Percentiles rank a stretch among this genome's conserved stretches.
These are phyloP conservation scores for Parnassius glacialis DNA, from an alignment of 2,888 invertebrate genomes.

Conservation along the genomic window DNA sequence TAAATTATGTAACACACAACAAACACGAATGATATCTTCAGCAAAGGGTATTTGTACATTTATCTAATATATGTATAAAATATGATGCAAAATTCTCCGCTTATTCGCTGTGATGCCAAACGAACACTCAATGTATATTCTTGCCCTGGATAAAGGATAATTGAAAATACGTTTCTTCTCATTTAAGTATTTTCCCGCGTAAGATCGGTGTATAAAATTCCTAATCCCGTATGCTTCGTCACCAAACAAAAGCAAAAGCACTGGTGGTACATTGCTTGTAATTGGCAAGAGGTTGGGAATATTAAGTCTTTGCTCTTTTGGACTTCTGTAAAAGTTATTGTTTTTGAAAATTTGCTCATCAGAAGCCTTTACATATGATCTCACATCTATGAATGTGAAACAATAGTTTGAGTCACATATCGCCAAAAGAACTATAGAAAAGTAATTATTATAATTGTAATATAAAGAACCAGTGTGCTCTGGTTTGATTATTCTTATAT, in stretches of 20 bases:
- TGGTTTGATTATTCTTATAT: no score
- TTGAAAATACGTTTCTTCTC: slow-evolving; percentile 27
- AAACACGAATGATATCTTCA: background rate
- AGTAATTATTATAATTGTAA: slow-evolving; percentile 10
- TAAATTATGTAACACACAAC: slow-evolving; percentile 24
- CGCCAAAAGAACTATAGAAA: slow-evolving; percentile 12
- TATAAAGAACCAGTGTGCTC: slow-evolving; percentile 3
- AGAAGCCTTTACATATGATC: no score
- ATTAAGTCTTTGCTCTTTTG: slow-evolving; percentile 3
- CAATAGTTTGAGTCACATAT: background rate
- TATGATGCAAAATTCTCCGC: slow-evolving; percentile 28
- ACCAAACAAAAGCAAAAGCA: slow-evolving; percentile 26
- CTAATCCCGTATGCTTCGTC: slow-evolving; percentile 31
- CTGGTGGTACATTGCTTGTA: slow-evolving; percentile 22
- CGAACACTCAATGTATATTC: slow-evolving; percentile 28
- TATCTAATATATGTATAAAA: no score
- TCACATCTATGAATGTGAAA: background rate
- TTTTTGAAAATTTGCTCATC: background rate
- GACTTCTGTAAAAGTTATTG: background rate
- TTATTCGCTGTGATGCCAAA: slow-evolving; percentile 31
- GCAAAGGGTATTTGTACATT: background rate
- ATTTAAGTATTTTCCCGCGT: slow-evolving; percentile 25
- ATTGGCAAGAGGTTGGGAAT: slow-evolving; percentile 4
- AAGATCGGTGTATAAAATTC: slow-evolving; percentile 31
- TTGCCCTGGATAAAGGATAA: slow-evolving; percentile 26